Evolutionary conservation across 2,797 vertebrate genomes (phyloP), one percentile per base, ranked within the genome.

Genomic region (Sitta carolinensis): DNA sequence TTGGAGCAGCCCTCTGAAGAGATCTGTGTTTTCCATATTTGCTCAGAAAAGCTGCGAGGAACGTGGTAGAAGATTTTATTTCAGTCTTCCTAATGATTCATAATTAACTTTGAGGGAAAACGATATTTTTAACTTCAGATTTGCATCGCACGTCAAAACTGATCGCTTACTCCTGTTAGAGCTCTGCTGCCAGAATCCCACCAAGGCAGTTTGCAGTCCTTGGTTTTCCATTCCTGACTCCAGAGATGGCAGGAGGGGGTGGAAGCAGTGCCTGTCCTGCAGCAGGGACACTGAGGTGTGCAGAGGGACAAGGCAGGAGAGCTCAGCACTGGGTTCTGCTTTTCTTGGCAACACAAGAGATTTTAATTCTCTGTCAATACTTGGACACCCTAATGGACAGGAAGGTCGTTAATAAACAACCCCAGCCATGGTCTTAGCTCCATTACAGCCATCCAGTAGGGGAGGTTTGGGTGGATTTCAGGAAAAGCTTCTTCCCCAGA

Each of bases 41-140:
- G 19, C 80, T 45, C 50, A 59, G 66, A 36, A 84, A 90, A 86
- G 27, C 66, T 75, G 13, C 16, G 22, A 91, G 34, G 58, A 81
- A 84, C 17, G 29, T 15, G 18, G 13, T 38, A 48, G 54, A 63
- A 83, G 40, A 67, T 68, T 78, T 95, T 92, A 88, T 88, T 96
- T 88, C 83, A 55, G 58, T 91, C 94, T 85, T 84, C 58, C 62
- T 90, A 92, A 93, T 94, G 94, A 88, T 93, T 94, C 91, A 82
- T 91, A 88, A 96, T 95, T 81, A 93, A 89, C 83, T 88, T 84
- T 2, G 66, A 47, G 50, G 79, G 61, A 93, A 95, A 94, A 86
- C 0, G 29, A 14, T 91, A 91, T 85, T 93, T 93, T 91, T 94
- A 86, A 73, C 61, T 58, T 61, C 58, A 48, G 80, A 88, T 94